phyloP scores from a whole-genome alignment of 2,113 vertebrate species.

The Megaleporinus macrocephalus region DNA sequence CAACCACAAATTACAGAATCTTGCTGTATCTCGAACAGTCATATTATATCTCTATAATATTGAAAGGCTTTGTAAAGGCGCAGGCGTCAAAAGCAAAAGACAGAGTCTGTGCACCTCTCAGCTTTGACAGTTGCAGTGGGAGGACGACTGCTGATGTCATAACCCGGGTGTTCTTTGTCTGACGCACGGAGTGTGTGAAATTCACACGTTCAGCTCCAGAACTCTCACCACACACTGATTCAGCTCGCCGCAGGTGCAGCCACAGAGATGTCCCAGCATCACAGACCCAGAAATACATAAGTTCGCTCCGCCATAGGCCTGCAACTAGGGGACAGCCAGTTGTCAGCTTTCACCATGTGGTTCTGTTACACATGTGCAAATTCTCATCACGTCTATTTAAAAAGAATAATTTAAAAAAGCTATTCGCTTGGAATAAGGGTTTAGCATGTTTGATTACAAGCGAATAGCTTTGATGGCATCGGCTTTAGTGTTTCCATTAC shows the following conservation, averaged over 20 bases:
- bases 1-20: background rate
- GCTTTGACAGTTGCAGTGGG: conserved; percentile 41
- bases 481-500: conserved; percentile 29
- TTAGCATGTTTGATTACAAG: conserved; percentile 2
- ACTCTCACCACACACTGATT: conserved; percentile 36
- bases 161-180: conserved; percentile 46
- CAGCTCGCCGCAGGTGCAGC: conserved; percentile 17
- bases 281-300: background rate
- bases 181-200: conserved; percentile 28
- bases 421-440: no score
- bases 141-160: conserved; percentile 39
- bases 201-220: conserved; percentile 30
- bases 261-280: background rate
- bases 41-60: background rate
- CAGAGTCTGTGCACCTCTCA: conserved; percentile 10
- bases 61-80: conserved; percentile 13
- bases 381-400: background rate
- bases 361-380: conserved; percentile 1
- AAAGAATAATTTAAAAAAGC: no score
- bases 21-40: background rate
- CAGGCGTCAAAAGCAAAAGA: background rate
- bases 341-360: background rate
- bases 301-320: background rate
- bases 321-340: no score
- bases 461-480: background rate